Evolutionary conservation across 2,888 invertebrate species (phyloP).

Genomic region (Dryadula phaetusa): DNA sequence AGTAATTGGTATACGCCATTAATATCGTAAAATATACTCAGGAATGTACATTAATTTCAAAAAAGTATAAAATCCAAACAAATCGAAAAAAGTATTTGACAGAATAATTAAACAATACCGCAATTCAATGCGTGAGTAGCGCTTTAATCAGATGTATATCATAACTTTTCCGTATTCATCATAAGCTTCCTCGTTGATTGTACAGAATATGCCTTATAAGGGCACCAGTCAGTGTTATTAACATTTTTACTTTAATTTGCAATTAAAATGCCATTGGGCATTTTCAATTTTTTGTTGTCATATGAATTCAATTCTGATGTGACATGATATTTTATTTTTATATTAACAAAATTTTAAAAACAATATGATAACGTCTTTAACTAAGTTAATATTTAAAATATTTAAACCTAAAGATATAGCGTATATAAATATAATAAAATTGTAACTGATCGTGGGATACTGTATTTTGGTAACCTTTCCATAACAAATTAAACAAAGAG

Average conservation of each 20-base stretch:
- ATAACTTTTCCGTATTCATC: conserved; percentile 4
- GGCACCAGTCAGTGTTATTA: conserved; percentile 29
- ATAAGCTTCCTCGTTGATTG: conserved; percentile 28
- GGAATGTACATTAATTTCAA: neutral
- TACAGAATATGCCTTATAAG: conserved; percentile 26
- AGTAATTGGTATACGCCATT: neutral
- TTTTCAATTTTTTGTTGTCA: conserved; percentile 5
- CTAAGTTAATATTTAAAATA: too few relatives aligned
- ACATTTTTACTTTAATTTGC: conserved; percentile 29
- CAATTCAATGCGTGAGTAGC: conserved; percentile 21
- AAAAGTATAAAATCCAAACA: neutral
- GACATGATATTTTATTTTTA: neutral
- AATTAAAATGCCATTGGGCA: conserved; percentile 37
- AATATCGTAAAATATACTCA: neutral
- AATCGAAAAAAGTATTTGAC: conserved; percentile 28
- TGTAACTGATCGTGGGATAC: too few relatives aligned
- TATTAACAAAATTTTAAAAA: neutral
- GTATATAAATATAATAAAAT: too few relatives aligned
- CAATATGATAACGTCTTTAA: neutral
- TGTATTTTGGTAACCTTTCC: too few relatives aligned
- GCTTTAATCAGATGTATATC: neutral
- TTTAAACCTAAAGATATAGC: too few relatives aligned
- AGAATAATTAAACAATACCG: conserved; percentile 36
- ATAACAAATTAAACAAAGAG: too few relatives aligned
- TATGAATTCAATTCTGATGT: neutral